Conservation (phyloP, 2,888 invertebrate species). For the Monopis laevigella region DNA sequence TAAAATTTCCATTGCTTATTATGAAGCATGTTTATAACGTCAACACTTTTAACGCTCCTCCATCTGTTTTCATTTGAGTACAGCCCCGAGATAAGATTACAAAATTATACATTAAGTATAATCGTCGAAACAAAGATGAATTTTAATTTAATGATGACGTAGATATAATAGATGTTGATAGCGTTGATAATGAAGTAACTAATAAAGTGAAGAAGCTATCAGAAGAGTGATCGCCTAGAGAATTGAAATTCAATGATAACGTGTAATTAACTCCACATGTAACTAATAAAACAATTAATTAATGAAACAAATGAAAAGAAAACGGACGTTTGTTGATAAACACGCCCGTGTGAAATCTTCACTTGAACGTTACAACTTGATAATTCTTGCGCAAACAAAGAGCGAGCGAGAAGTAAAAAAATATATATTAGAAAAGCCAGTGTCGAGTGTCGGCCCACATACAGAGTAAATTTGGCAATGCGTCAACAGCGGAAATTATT, state of each 20-base stretch:
- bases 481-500: constrained; percentile 43
- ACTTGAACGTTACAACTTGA: constrained; percentile 4
- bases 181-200: too few species aligned
- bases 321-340: constrained; percentile 7
- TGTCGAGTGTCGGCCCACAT: constrained; percentile 8
- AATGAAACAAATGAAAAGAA: constrained; percentile 3
- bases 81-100: constrained; percentile 8
- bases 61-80: constrained; percentile 10
- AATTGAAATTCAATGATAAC: too few species aligned
- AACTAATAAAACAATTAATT: neutral
- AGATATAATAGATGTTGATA: too few species aligned
- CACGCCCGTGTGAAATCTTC: neutral
- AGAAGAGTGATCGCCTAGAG: too few species aligned
- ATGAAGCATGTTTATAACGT: neutral
- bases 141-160: too few species aligned
- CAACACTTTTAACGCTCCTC: neutral
- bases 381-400: constrained; percentile 8
- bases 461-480: constrained; percentile 25
- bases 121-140: too few species aligned
- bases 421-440: constrained; percentile 8
- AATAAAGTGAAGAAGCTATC: too few species aligned
- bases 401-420: constrained; percentile 1
- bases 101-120: constrained; percentile 8
- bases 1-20: constrained; percentile 9
- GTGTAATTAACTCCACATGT: too few species aligned